Conservation (phyloP, 2,797 vertebrate species). For the Melanotaenia parkinsoni region DNA sequence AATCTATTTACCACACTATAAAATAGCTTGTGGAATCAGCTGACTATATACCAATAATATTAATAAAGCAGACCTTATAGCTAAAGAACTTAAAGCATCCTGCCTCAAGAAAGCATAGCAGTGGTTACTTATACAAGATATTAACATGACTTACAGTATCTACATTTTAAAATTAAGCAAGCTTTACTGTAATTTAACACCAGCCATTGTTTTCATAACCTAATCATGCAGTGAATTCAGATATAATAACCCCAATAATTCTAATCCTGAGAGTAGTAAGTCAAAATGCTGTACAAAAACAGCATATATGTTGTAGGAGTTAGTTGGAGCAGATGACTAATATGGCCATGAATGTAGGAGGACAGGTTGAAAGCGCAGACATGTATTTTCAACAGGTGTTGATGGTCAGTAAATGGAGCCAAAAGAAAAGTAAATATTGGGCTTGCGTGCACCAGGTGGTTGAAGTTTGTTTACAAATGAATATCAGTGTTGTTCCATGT, state of each 20-base stretch:
- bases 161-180: neutral
- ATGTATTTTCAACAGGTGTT: conserved; percentile 12
- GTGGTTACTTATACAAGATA: neutral
- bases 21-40: neutral
- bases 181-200: neutral
- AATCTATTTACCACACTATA: too few species aligned
- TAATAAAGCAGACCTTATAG: neutral
- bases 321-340: neutral
- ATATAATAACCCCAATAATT: neutral
- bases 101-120: neutral
- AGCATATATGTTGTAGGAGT: neutral
- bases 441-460: conserved; percentile 8
- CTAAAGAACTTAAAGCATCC: neutral
- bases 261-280: neutral
- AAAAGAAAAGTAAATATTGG: conserved; percentile 1
- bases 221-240: neutral
- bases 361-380: neutral
- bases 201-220: too few species aligned
- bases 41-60: too few species aligned
- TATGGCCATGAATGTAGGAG: neutral
- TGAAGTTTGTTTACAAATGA: neutral
- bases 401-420: conserved; percentile 10
- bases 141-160: neutral
- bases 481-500: neutral
- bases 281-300: neutral